phyloP scores from a whole-genome alignment of 2,797 vertebrate genomes.

The Aythya fuligula region DNA sequence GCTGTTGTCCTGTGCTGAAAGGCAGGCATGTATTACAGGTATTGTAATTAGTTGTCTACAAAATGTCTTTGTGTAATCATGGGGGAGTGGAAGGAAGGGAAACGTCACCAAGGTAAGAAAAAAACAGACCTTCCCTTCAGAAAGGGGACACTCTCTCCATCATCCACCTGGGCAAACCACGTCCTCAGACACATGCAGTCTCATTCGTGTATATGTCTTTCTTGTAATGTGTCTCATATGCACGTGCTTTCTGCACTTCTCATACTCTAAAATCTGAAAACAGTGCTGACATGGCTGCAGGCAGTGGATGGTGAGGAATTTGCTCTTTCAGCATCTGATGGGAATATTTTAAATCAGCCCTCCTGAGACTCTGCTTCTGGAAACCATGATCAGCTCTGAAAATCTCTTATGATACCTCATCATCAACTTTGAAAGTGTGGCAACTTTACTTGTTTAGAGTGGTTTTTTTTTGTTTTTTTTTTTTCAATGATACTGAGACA shows the following conservation, averaged over 20 bases:
- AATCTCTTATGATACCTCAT: rapidly evolving
- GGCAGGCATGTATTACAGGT: slow-evolving; percentile 14
- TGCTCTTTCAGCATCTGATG: neutral
- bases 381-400: neutral
- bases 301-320: rapidly evolving
- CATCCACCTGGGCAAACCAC: neutral
- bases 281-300: rapidly evolving
- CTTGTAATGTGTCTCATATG: rapidly evolving
- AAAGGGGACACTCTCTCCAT: neutral
- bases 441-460: neutral
- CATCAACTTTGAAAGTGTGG: neutral
- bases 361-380: too few relatives aligned
- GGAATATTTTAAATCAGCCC: neutral
- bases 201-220: neutral
- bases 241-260: rapidly evolving
- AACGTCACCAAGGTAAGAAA: neutral
- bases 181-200: rapidly evolving
- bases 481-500: neutral
- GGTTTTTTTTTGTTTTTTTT: neutral
- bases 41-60: neutral
- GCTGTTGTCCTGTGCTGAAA: slow-evolving; percentile 42
- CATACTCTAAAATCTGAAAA: rapidly evolving
- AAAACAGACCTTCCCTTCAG: neutral
- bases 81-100: neutral
- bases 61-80: neutral